A percentile compares a stretch with the other conserved stretches of the same genome.
These are phyloP conservation scores for Acronicta alni DNA, from an alignment of 2,888 invertebrate species.

Conservation along the genomic window DNA sequence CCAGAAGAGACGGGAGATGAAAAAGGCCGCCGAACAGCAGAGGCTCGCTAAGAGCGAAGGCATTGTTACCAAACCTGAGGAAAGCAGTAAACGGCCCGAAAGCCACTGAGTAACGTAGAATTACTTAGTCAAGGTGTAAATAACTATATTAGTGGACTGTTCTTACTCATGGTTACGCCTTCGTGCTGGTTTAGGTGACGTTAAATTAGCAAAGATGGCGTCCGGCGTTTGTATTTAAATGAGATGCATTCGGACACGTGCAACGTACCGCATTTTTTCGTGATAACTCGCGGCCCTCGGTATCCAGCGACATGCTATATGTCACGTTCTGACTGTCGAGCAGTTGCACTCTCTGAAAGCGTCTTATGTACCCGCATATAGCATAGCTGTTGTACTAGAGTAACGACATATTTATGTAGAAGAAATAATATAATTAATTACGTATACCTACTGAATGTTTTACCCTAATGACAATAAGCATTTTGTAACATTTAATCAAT, in stretches of 20 bases:
- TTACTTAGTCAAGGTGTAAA: constrained; percentile 57
- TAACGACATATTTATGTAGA: constrained; percentile 55
- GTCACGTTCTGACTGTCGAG: constrained; percentile 13
- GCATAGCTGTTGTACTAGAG: constrained; percentile 56
- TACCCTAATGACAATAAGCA: constrained; percentile 84
- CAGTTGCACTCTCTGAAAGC: constrained; percentile 18
- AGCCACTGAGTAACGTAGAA: constrained; percentile 69
- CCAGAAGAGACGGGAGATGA: constrained; percentile 80
- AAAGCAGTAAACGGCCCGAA: constrained; percentile 76
- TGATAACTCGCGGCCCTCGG: background rate
- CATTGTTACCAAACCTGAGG: constrained; percentile 70
- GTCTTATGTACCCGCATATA: constrained; percentile 33
- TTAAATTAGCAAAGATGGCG: constrained; percentile 69
- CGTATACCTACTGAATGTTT: constrained; percentile 58
- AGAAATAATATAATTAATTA: constrained; percentile 42
- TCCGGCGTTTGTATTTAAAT: constrained; percentile 51
- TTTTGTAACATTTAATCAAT: constrained; percentile 75
- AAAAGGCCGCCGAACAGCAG: constrained; percentile 71
- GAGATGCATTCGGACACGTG: constrained; percentile 36
- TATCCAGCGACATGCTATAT: constrained; percentile 1
- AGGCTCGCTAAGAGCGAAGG: constrained; percentile 72
- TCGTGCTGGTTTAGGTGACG: constrained; percentile 66
- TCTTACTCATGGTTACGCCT: constrained; percentile 47
- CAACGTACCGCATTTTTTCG: constrained; percentile 7
- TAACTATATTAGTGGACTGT: constrained; percentile 45